Evolutionary conservation across 2,797 vertebrate genomes (phyloP).

Genomic region (Eidolon dupreanum): DNA sequence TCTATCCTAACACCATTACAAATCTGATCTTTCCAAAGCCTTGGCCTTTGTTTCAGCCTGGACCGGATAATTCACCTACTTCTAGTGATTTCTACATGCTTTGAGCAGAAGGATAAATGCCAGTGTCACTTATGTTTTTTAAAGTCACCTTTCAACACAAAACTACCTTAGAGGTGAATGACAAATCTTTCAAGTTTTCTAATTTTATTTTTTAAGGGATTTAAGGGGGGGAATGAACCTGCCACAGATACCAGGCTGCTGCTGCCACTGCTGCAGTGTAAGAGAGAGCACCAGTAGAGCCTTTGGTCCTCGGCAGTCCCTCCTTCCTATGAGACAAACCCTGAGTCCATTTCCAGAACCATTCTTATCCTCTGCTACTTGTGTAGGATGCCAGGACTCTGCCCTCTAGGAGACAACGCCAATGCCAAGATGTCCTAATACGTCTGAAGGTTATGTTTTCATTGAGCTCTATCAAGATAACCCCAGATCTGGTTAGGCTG

Average conservation of each 20-base stretch:
- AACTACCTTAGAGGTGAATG: neutral
- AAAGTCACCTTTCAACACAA: conserved; percentile 56
- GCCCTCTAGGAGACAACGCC: neutral
- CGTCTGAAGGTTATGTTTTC: conserved; percentile 50
- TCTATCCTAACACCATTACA: neutral
- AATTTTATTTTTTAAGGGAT: conserved; percentile 30
- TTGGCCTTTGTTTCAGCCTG: conserved; percentile 12
- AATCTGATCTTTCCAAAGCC: conserved; percentile 47
- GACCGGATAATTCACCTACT: neutral
- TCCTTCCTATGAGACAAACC: neutral
- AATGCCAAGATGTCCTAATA: neutral
- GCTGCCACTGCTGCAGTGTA: neutral
- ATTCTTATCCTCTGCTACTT: neutral
- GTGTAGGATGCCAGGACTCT: neutral
- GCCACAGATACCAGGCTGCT: rapidly evolving
- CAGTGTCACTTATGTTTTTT: neutral
- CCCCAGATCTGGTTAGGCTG: conserved; percentile 2
- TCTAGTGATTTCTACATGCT: neutral
- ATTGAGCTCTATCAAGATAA: neutral
- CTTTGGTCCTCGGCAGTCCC: neutral
- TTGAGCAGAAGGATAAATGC: neutral
- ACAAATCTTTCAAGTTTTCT: neutral
- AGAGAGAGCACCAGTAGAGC: neutral
- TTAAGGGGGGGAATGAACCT: neutral
- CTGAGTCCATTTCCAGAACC: neutral